Conservation (phyloP, 1,140 invertebrate genomes). For the Hylyphantes graminicola region DNA sequence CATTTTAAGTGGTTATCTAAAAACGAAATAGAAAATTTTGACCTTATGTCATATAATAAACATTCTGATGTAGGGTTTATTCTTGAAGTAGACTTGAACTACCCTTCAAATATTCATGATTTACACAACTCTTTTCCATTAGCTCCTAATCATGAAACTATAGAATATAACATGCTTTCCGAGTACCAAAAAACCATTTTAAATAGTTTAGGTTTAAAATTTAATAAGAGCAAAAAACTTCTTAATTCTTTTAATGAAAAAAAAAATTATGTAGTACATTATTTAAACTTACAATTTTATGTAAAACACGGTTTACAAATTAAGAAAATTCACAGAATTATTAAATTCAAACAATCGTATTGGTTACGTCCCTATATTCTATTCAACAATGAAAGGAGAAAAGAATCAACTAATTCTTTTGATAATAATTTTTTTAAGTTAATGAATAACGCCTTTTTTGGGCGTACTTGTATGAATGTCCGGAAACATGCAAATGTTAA, state of each 20-base stretch:
- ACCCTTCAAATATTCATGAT: not conserved
- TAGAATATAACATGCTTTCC: slow-evolving; percentile 7
- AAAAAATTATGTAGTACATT: slow-evolving; percentile 17
- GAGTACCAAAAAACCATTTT: slow-evolving; percentile 15
- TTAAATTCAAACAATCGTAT: slow-evolving; percentile 28
- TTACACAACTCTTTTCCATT: not conserved
- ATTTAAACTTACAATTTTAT: slow-evolving; percentile 25
- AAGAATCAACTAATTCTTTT: slow-evolving; percentile 66
- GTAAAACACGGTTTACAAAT: slow-evolving; percentile 3
- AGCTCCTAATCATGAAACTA: slow-evolving; percentile 9
- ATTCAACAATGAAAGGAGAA: slow-evolving; percentile 63
- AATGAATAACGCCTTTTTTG: slow-evolving; percentile 69
- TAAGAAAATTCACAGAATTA: slow-evolving; percentile 24
- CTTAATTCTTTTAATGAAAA: slow-evolving; percentile 9
- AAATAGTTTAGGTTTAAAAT: slow-evolving; percentile 2
- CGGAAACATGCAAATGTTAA: slow-evolving; percentile 10
- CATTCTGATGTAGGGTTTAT: slow-evolving; percentile 24
- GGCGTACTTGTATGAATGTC: slow-evolving; percentile 69
- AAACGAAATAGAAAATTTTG: not conserved
- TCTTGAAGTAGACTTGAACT: slow-evolving; percentile 4
- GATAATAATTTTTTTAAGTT: slow-evolving; percentile 70
- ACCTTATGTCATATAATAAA: not conserved
- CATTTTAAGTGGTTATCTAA: not conserved
- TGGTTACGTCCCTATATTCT: slow-evolving; percentile 38
- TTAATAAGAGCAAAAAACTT: slow-evolving; percentile 26